Conservation (phyloP, 2,797 vertebrate genomes). For the Hoplostethus mediterraneus region DNA sequence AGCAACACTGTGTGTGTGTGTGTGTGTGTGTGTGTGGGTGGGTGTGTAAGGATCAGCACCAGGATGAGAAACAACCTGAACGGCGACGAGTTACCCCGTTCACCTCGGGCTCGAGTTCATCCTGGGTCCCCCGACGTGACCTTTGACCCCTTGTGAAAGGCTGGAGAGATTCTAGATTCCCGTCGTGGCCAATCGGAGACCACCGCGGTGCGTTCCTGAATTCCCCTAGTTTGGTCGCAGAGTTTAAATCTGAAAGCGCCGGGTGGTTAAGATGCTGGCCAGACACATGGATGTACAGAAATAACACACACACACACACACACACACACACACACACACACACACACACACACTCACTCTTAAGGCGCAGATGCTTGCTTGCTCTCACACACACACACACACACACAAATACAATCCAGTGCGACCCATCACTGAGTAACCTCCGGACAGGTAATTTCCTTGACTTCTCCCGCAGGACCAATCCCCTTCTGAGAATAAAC, state of each 20-base stretch:
- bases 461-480: slow-evolving; percentile 25
- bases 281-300: not conserved
- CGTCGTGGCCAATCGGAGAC: not conserved
- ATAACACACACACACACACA: slow-evolving; percentile 1
- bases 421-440: slow-evolving; percentile 15
- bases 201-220: slow-evolving; percentile 41
- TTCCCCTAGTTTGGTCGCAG: not conserved
- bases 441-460: slow-evolving; percentile 39
- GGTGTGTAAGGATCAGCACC: slow-evolving; percentile 25
- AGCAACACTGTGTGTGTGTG: slow-evolving; percentile 19
- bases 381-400: slow-evolving; percentile 28
- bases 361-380: too few relatives aligned
- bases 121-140: slow-evolving; percentile 39
- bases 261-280: not conserved
- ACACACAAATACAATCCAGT: slow-evolving; percentile 20
- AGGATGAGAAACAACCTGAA: not conserved
- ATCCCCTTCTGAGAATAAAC: slow-evolving; percentile 21
- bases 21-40: slow-evolving; percentile 1
- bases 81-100: slow-evolving; percentile 28
- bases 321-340: slow-evolving; percentile 31
- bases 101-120: slow-evolving; percentile 46
- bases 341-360: slow-evolving; percentile 19
- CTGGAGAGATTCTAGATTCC: slow-evolving; percentile 10
- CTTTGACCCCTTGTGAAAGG: slow-evolving; percentile 54
- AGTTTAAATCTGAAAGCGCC: slow-evolving; percentile 1